Evolutionary conservation across 2,113 vertebrate species (phyloP).

Genomic region (Amazona vittata): DNA sequence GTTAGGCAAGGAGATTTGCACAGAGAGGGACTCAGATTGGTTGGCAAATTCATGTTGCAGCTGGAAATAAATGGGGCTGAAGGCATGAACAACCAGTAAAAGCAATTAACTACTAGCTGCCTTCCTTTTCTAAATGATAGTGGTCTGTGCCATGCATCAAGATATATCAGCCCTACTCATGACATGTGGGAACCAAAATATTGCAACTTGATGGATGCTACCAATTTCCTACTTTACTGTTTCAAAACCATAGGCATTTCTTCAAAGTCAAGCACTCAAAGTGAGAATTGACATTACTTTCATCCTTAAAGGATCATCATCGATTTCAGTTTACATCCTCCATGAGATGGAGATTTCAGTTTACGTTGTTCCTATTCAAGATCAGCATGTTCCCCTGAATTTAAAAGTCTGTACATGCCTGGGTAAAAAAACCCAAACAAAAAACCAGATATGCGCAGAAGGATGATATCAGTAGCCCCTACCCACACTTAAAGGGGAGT

Average conservation of each 20-base stretch:
- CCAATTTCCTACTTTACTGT: neutral
- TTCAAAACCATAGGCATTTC: neutral
- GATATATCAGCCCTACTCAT: neutral
- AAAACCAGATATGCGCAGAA: neutral
- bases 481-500: neutral
- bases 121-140: neutral
- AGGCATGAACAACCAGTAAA: neutral
- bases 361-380: neutral
- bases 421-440: neutral
- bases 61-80: neutral
- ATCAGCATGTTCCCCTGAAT: neutral
- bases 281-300: neutral
- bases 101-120: neutral
- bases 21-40: neutral
- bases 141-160: neutral
- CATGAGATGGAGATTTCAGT: neutral
- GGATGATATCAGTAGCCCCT: neutral
- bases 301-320: neutral
- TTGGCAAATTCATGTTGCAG: neutral
- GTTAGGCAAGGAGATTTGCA: neutral
- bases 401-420: neutral
- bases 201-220: neutral
- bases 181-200: neutral
- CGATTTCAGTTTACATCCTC: neutral
- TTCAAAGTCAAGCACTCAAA: neutral